These are phyloP conservation scores for Rhodophaea formosa DNA, from an alignment of 2,888 invertebrate genomes.

Conservation along the genomic window DNA sequence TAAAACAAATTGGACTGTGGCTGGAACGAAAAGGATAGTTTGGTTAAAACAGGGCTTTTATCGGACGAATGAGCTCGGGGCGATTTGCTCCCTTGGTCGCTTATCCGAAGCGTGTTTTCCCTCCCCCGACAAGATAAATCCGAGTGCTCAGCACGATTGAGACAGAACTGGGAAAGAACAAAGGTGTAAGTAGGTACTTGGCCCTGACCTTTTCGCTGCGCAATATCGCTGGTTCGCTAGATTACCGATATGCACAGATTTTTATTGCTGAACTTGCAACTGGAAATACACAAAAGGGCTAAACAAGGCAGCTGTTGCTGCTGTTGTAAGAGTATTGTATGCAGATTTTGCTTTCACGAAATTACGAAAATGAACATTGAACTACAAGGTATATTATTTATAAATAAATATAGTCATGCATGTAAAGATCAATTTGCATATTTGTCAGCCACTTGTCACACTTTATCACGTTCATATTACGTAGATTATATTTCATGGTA, in stretches of 20 bases:
- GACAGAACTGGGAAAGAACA: slow-evolving; percentile 41
- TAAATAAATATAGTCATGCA: no score
- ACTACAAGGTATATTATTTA: no score
- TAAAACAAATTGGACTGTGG: slow-evolving; percentile 48
- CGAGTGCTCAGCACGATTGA: slow-evolving; percentile 39
- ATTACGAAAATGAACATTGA: neutral
- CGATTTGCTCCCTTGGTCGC: slow-evolving; percentile 38
- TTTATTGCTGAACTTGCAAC: slow-evolving; percentile 10
- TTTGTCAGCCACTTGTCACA: no score
- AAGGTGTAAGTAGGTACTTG: slow-evolving; percentile 41
- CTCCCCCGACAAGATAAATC: slow-evolving; percentile 14
- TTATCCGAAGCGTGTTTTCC: slow-evolving; percentile 32
- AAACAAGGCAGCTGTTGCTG: slow-evolving; percentile 14
- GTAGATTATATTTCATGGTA: no score
- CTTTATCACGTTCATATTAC: no score
- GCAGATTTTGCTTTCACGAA: neutral
- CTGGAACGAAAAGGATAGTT: slow-evolving; percentile 45
- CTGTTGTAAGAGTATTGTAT: slow-evolving; percentile 2
- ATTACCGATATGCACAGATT: neutral
- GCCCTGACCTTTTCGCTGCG: slow-evolving; percentile 34
- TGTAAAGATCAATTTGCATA: no score
- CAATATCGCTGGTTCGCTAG: slow-evolving; percentile 22
- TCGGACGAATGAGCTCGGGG: slow-evolving; percentile 51
- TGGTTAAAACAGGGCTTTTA: slow-evolving; percentile 49
- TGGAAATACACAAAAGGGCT: slow-evolving; percentile 23